Conservation (phyloP, 1,140 invertebrate genomes). For the Arion vulgaris region DNA sequence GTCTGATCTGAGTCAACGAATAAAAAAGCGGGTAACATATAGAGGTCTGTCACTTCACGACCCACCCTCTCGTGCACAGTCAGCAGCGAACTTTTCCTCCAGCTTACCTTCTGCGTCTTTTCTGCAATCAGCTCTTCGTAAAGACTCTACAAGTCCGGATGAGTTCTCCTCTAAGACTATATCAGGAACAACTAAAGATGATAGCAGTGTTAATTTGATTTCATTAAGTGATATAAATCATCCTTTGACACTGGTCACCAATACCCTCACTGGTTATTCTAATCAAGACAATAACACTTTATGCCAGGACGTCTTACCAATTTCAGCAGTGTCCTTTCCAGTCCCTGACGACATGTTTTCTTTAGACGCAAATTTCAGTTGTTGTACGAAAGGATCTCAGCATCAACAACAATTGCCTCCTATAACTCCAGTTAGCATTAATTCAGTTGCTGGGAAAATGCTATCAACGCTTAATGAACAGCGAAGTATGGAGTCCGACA, state of each 20-base stretch:
- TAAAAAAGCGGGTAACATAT: slow-evolving; percentile 85
- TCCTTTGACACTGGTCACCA: background rate
- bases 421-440: background rate
- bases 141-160: background rate
- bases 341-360: background rate
- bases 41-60: slow-evolving; percentile 48
- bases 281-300: background rate
- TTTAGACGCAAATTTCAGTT: background rate
- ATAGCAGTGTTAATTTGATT: background rate
- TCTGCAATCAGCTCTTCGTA: background rate
- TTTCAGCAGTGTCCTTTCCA: background rate
- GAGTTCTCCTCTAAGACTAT: background rate
- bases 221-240: background rate
- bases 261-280: background rate
- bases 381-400: background rate
- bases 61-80: slow-evolving; percentile 27
- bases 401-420: background rate
- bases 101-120: background rate
- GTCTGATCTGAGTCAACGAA: slow-evolving; percentile 85
- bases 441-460: background rate
- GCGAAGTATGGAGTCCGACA: slow-evolving; percentile 42
- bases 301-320: no score
- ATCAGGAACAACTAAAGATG: background rate
- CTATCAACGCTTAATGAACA: slow-evolving; percentile 40
- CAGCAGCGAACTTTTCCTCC: background rate